phyloP scores from a whole-genome alignment of 2,888 invertebrate genomes.

The Microplitis manilae region DNA sequence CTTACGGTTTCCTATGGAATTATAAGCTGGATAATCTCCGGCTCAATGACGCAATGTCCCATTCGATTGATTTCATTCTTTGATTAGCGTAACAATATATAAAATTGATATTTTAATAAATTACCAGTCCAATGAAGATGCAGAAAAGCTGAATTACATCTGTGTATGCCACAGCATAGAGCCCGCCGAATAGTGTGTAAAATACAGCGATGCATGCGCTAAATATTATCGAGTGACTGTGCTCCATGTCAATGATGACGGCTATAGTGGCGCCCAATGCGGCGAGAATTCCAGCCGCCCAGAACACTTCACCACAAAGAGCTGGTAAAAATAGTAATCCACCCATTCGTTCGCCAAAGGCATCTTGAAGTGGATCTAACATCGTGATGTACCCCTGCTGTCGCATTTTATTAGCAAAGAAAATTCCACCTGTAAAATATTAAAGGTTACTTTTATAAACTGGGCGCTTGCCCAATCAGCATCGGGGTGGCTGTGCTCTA shows the following conservation, averaged over 20 bases:
- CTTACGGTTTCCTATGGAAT: constrained; percentile 37
- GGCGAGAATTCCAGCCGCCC: constrained; percentile 98
- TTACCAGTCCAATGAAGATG: constrained; percentile 94
- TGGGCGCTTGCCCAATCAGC: background rate
- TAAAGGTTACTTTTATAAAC: background rate
- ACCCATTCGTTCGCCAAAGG: constrained; percentile 97
- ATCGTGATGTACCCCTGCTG: constrained; percentile 98
- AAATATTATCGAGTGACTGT: constrained; percentile 92
- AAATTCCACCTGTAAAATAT: constrained; percentile 85
- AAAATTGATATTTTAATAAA: too few species aligned
- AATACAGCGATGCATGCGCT: constrained; percentile 97
- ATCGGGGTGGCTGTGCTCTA: background rate
- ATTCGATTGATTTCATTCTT: too few species aligned
- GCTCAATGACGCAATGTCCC: background rate
- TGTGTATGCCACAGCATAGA: constrained; percentile 98
- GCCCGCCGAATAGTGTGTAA: constrained; percentile 97
- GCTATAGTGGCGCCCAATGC: constrained; percentile 96
- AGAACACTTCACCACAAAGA: constrained; percentile 97
- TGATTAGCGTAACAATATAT: too few species aligned
- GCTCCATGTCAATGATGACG: constrained; percentile 97
- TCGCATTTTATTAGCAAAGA: constrained; percentile 98
- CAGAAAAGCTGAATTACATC: constrained; percentile 98
- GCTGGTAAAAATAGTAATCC: constrained; percentile 96
- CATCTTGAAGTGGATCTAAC: constrained; percentile 97
- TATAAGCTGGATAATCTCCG: constrained; percentile 23